Conservation (phyloP, 2,113 vertebrate genomes). For the Muntiacus reevesi region DNA sequence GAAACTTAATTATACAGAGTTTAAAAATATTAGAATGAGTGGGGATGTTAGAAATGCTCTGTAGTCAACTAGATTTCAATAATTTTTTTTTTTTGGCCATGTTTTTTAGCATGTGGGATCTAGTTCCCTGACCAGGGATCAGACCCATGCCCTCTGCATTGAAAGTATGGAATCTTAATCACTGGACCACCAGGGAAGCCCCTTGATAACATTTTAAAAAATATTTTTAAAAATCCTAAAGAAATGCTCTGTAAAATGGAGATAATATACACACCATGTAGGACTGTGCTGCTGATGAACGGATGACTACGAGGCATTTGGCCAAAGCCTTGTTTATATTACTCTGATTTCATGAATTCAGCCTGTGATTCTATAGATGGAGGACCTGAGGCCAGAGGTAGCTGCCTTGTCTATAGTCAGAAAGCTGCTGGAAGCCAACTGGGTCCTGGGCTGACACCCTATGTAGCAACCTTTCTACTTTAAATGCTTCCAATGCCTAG, state of each 20-base stretch:
- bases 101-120: background rate
- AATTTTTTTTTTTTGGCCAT: background rate
- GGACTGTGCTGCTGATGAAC: background rate
- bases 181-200: background rate
- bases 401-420: background rate
- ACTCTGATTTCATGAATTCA: background rate
- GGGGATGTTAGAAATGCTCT: background rate
- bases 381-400: background rate
- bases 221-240: background rate
- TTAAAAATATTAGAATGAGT: background rate
- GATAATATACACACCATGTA: background rate
- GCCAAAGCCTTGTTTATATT: background rate
- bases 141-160: background rate
- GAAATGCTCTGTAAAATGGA: background rate
- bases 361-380: background rate
- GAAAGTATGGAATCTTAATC: background rate
- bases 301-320: background rate
- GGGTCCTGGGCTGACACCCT: background rate
- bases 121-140: background rate
- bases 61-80: background rate
- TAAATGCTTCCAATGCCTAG: background rate
- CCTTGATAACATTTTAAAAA: background rate
- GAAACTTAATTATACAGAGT: constrained; percentile 11
- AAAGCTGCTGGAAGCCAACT: background rate
- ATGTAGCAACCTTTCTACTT: background rate